phyloP scores from a whole-genome alignment of 2,797 vertebrate species.

The Pipistrellus pygmaeus region DNA sequence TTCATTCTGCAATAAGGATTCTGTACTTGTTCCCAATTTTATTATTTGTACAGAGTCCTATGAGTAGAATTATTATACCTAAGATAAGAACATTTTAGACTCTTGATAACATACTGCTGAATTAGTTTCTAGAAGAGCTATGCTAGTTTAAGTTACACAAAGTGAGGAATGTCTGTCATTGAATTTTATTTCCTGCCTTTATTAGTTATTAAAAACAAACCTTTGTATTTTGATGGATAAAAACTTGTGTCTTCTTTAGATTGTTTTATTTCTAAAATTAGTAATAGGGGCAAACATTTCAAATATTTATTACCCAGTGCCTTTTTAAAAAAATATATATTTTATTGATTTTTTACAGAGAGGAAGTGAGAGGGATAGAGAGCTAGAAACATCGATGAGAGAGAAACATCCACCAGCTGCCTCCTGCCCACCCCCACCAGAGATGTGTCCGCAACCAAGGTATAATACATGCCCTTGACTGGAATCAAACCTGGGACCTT shows the following conservation, averaged over 20 bases:
- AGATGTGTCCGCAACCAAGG: no score
- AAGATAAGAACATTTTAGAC: slow-evolving; percentile 6
- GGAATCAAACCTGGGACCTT: no score
- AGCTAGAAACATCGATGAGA: no score
- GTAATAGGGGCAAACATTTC: not conserved
- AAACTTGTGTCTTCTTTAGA: slow-evolving; percentile 3
- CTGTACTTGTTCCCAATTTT: not conserved
- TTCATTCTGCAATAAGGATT: slow-evolving; percentile 35
- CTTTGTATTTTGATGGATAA: not conserved
- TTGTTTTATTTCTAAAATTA: slow-evolving; percentile 53
- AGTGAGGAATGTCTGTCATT: not conserved
- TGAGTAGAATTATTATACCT: slow-evolving; percentile 38
- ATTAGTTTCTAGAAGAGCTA: not conserved
- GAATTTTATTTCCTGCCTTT: not conserved
- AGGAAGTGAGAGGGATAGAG: no score
- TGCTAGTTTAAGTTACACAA: slow-evolving; percentile 18
- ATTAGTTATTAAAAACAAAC: slow-evolving; percentile 31
- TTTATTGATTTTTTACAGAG: no score
- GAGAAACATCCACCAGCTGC: no score
- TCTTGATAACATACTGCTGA: not conserved
- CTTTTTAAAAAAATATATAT: not conserved
- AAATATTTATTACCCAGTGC: not conserved
- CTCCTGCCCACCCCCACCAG: no score
- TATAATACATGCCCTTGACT: no score
- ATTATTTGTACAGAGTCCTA: not conserved